A percentile compares a stretch with the other conserved stretches of the same genome.
Evolutionary conservation across 2,113 vertebrate genomes (phyloP).

Genomic region (Sakesphorus luctuosus): DNA sequence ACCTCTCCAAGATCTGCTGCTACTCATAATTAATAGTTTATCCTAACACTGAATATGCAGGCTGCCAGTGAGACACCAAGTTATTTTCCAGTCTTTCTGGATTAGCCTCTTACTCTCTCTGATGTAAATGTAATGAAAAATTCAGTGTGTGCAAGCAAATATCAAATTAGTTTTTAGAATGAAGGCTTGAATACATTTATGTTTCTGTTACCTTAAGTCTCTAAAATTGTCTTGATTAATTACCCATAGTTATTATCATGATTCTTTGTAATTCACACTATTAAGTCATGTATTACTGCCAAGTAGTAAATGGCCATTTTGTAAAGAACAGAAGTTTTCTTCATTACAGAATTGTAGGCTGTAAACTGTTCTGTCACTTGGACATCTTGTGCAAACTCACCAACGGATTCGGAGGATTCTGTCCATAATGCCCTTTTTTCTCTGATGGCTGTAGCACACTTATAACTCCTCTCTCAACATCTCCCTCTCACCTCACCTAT

Average conservation of each 20-base stretch:
- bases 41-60: background rate
- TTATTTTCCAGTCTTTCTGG: slow-evolving; percentile 31
- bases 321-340: background rate
- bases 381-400: background rate
- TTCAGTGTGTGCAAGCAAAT: background rate
- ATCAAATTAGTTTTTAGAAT: background rate
- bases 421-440: background rate
- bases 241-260: background rate
- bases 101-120: background rate
- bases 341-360: background rate
- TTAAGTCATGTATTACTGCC: background rate
- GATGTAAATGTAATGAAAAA: background rate
- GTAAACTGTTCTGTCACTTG: background rate
- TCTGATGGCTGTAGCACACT: background rate
- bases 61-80: background rate
- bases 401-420: background rate
- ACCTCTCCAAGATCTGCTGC: background rate
- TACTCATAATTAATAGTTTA: background rate
- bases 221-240: background rate
- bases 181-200: background rate
- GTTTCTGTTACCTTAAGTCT: background rate
- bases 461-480: background rate
- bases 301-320: background rate
- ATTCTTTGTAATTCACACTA: background rate
- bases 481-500: background rate